Conservation (phyloP, 2,888 invertebrate species). For the Volucella inflata region DNA sequence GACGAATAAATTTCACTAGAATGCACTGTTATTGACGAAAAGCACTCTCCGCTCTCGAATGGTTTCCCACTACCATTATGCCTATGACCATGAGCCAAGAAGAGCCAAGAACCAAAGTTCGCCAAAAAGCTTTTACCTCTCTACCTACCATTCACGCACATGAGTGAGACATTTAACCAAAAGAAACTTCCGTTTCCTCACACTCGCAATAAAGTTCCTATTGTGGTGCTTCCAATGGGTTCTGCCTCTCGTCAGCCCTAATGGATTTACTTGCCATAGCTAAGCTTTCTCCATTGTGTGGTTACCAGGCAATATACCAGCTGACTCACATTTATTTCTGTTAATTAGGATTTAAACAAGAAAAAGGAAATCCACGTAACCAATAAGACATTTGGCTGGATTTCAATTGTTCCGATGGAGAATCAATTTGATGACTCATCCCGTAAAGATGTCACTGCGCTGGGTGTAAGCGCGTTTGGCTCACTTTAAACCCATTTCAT, state of each 20-base stretch:
- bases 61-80: conserved; percentile 14
- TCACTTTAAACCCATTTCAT: background rate
- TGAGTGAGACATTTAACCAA: conserved; percentile 19
- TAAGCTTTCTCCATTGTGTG: conserved; percentile 4
- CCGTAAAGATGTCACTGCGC: background rate
- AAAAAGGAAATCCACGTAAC: background rate
- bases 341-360: conserved; percentile 5
- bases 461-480: background rate
- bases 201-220: conserved; percentile 15
- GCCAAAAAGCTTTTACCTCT: conserved; percentile 27
- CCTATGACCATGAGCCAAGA: conserved; percentile 29
- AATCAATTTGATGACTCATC: conserved; percentile 17
- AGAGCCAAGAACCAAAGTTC: background rate
- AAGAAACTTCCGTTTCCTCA: background rate
- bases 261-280: conserved; percentile 9
- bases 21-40: background rate
- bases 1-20: background rate
- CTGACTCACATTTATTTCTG: conserved; percentile 37
- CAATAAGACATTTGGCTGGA: conserved; percentile 17
- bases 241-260: background rate
- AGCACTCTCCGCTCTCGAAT: conserved; percentile 16
- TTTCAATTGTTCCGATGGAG: conserved; percentile 30
- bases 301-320: background rate
- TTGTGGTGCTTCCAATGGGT: conserved; percentile 3
- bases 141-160: conserved; percentile 14